Conservation (phyloP, 92 coral and sea anemone genomes). For the Phenganax stokvisi region DNA sequence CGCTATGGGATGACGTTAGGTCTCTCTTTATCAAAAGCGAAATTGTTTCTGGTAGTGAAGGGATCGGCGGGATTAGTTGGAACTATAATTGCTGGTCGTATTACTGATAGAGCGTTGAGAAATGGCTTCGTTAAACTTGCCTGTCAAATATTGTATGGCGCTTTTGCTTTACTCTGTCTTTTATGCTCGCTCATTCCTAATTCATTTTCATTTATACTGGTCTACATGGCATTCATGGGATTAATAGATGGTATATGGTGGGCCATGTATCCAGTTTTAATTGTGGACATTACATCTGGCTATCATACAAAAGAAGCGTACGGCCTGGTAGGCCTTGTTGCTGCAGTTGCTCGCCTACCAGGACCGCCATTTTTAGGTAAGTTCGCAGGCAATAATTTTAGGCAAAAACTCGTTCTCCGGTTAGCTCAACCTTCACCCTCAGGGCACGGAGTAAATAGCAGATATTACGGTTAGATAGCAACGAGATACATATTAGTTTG, state of each 20-base stretch:
- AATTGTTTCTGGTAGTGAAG: conserved; percentile 13
- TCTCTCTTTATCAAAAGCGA: conserved; percentile 16
- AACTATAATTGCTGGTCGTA: conserved; percentile 1
- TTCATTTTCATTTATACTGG: conserved; percentile 18
- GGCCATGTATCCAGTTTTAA: conserved; percentile 4
- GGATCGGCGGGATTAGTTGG: neutral
- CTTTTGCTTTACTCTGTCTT: conserved; percentile 5
- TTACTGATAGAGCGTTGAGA: conserved; percentile 9
- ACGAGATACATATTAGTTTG: too few relatives aligned
- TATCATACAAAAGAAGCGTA: conserved; percentile 5
- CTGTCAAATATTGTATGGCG: neutral
- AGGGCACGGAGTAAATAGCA: too few relatives aligned
- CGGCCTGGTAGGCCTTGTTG: neutral
- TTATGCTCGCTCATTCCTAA: conserved; percentile 9
- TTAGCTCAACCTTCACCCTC: too few relatives aligned
- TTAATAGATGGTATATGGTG: conserved; percentile 21
- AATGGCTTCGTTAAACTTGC: neutral
- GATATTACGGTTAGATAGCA: too few relatives aligned
- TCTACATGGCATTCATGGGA: conserved; percentile 29
- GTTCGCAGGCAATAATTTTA: neutral
- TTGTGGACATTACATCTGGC: conserved; percentile 11
- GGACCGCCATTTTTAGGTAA: conserved; percentile 32
- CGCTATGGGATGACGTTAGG: conserved; percentile 30
- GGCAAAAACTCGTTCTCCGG: too few relatives aligned
- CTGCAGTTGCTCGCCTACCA: conserved; percentile 7